Evolutionary conservation across 2,888 invertebrate genomes (phyloP), one percentile per base, ranked within the genome.

Genomic region (Homarus gammarus): DNA sequence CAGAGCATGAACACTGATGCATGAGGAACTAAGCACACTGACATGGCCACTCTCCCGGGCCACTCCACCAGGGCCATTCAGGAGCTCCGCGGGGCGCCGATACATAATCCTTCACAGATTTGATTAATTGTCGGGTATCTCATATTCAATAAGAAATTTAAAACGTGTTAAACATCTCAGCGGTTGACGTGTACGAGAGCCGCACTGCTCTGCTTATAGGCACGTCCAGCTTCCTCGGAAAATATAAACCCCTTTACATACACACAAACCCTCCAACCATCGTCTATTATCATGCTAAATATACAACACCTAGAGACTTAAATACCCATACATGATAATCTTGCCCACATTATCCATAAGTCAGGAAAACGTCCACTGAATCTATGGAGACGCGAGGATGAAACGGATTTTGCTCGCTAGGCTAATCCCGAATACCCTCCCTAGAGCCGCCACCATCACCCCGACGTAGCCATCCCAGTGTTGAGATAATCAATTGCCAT

Each of bases 91-190:
- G 70, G 82, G 82, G 70, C n/a, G 70, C 44, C 82, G 68, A 64
- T 64, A 38, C 44, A 44, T 83, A 83, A 83, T 70, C 68, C 82
- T 83, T 83, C 82, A 83, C 82, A 70, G 18, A 27, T 70, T 68
- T 83, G 82, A 83, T 68, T 83, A 70, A 83, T 83, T 83, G 70
- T 40, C 61, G 68, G 40, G 70, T 44, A 83, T 83, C 82, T 83
- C 82, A 70, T 44, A 70, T 83, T 70, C 82, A 83, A 83, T 68
- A 83, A 83, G 68, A 83, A 83, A 83, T 70, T 83, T 68, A 83
- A 83, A 70, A 83, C 82, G 82, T 83, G 82, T 83, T 70, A 83
- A 83, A 83, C 82, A 15, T 83, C 68, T 83, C 38, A 70, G 31
- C 27, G 44, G 31, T 44, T 40, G 82, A 68, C 82, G 82, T 40